phyloP scores from a whole-genome alignment of 2,888 invertebrate genomes.

The Vanessa cardui region DNA sequence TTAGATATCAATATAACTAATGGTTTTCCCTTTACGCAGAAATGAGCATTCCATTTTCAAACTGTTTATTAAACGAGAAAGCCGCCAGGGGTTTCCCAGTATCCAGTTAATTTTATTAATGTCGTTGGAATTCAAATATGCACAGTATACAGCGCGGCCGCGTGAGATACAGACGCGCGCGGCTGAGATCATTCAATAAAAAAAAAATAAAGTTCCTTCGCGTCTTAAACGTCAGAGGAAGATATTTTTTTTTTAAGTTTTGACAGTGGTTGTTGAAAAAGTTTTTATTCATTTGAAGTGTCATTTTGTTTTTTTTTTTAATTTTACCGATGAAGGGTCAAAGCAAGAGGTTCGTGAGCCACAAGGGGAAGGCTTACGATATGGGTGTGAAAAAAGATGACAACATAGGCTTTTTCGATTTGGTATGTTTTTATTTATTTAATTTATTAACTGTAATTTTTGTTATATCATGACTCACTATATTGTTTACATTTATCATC shows the following conservation, averaged over 20 bases:
- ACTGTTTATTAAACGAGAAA: constrained; percentile 2
- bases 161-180: neutral
- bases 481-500: too few species aligned
- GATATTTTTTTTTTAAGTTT: neutral
- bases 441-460: constrained; percentile 9
- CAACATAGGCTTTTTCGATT: constrained; percentile 47
- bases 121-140: constrained; percentile 26
- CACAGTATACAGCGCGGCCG: neutral
- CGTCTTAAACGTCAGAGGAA: neutral
- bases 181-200: neutral
- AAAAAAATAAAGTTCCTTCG: neutral
- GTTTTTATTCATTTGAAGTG: neutral
- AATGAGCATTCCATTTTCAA: constrained; percentile 19
- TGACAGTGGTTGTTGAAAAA: neutral
- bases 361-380: constrained; percentile 47
- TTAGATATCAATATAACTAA: constrained; percentile 22
- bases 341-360: constrained; percentile 48
- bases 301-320: constrained; percentile 3
- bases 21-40: constrained; percentile 38
- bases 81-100: constrained; percentile 8
- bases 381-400: constrained; percentile 40
- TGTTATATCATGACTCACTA: neutral
- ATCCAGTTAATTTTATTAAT: neutral
- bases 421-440: constrained; percentile 44
- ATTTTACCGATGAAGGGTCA: constrained; percentile 48